Percentiles rank a stretch among this genome's conserved stretches.
phyloP scores from a whole-genome alignment of 2,113 vertebrate genomes.

The Lucifuga dentata region DNA sequence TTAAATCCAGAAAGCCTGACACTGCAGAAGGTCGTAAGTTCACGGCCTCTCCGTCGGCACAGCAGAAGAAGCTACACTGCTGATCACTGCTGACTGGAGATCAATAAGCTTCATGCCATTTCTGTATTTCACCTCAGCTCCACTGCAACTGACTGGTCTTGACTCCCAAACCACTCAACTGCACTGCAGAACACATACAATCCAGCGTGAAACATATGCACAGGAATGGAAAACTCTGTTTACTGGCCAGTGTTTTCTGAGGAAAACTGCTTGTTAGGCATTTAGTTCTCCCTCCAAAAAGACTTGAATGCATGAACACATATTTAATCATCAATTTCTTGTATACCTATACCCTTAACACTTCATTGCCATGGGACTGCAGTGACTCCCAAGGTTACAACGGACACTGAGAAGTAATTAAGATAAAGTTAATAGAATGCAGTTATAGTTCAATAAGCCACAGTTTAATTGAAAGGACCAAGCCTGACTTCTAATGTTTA shows the following conservation, averaged over 20 bases:
- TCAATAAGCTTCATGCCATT: constrained; percentile 31
- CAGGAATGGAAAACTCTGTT: neutral
- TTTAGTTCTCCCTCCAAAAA: constrained; percentile 7
- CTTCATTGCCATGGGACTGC: constrained; percentile 32
- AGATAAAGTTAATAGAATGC: constrained; percentile 79
- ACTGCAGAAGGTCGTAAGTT: constrained; percentile 52
- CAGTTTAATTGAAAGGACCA: constrained; percentile 72
- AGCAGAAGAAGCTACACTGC: constrained; percentile 15
- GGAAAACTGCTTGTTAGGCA: neutral
- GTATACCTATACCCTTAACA: constrained; percentile 46
- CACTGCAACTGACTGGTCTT: constrained; percentile 12
- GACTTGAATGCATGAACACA: constrained; percentile 10
- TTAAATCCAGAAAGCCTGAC: constrained; percentile 42
- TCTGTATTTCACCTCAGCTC: constrained; percentile 29
- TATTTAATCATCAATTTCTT: constrained; percentile 33
- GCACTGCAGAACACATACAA: neutral
- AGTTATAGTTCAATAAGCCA: constrained; percentile 72
- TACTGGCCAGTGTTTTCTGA: neutral
- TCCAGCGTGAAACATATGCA: neutral
- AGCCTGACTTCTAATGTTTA: constrained; percentile 46
- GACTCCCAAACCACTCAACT: constrained; percentile 20
- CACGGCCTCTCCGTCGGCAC: constrained; percentile 26
- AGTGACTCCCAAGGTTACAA: constrained; percentile 62
- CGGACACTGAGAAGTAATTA: constrained; percentile 74
- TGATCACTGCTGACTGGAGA: constrained; percentile 43